phyloP scores from a whole-genome alignment of 2,797 vertebrate species.

The Phoeniculus purpureus region DNA sequence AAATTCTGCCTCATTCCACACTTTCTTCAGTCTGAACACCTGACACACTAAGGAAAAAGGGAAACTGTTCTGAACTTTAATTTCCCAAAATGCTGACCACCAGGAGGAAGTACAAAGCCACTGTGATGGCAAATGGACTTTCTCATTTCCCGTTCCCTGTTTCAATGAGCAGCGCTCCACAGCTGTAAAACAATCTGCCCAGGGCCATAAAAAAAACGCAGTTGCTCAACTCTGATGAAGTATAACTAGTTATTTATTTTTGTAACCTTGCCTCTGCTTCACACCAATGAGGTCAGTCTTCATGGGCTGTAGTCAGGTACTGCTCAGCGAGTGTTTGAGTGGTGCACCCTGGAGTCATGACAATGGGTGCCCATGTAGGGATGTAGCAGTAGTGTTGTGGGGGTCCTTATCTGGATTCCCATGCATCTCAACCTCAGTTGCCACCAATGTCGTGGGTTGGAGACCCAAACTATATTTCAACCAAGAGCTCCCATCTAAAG shows the following conservation, averaged over 20 bases:
- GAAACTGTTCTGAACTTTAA: not conserved
- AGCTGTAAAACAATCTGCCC: not conserved
- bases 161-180: not conserved
- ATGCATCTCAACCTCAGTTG: too few species aligned
- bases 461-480: too few species aligned
- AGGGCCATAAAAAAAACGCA: not conserved
- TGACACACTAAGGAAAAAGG: not conserved
- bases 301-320: not conserved
- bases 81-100: not conserved
- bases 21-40: rapidly evolving
- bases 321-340: rapidly evolving
- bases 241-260: too few species aligned
- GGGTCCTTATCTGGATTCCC: too few species aligned
- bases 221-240: not conserved
- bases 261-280: not conserved
- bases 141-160: not conserved
- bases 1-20: too few species aligned
- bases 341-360: not conserved
- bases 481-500: too few species aligned
- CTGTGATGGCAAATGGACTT: rapidly evolving
- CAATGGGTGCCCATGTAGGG: not conserved
- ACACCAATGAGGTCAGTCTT: rapidly evolving
- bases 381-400: too few species aligned
- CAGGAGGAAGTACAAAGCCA: not conserved
- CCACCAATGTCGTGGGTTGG: too few species aligned